Conservation (phyloP, 2,797 vertebrate genomes). For the Sebastiscus tertius region DNA sequence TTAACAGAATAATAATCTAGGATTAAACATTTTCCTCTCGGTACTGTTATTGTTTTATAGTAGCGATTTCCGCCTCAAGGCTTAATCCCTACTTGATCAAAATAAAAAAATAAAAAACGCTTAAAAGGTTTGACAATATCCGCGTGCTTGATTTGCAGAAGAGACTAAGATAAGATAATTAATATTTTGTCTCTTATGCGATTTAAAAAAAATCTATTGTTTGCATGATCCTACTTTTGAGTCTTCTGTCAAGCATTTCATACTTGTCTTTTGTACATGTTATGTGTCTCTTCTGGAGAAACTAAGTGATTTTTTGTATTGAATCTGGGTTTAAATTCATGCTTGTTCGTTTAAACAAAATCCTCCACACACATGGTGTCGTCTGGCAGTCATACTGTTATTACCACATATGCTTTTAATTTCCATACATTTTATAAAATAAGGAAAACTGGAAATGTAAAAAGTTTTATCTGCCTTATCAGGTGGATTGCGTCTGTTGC, state of each 20-base stretch:
- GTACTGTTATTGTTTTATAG: constrained; percentile 7
- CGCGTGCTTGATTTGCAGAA: neutral
- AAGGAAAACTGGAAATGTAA: constrained; percentile 23
- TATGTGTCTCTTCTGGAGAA: constrained; percentile 18
- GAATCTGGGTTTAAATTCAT: constrained; percentile 10
- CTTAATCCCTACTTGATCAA: constrained; percentile 5
- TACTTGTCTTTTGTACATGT: constrained; percentile 43
- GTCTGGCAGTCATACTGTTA: constrained; percentile 6
- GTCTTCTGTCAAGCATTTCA: constrained; percentile 45
- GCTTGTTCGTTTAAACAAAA: neutral
- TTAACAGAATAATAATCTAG: constrained; percentile 35
- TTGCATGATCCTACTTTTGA: constrained; percentile 48
- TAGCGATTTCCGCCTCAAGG: neutral
- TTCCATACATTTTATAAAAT: constrained; percentile 22
- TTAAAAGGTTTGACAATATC: neutral
- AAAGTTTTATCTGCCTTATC: constrained; percentile 41
- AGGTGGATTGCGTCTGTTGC: constrained; percentile 64
- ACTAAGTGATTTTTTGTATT: neutral
- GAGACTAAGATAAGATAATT: neutral
- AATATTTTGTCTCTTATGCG: constrained; percentile 1
- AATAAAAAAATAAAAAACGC: neutral
- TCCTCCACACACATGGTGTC: neutral
- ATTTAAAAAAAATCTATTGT: neutral
- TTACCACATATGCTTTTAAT: neutral
- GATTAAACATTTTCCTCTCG: constrained; percentile 22